Conservation (phyloP, 2,113 vertebrate genomes). For the Grantiella picta region DNA sequence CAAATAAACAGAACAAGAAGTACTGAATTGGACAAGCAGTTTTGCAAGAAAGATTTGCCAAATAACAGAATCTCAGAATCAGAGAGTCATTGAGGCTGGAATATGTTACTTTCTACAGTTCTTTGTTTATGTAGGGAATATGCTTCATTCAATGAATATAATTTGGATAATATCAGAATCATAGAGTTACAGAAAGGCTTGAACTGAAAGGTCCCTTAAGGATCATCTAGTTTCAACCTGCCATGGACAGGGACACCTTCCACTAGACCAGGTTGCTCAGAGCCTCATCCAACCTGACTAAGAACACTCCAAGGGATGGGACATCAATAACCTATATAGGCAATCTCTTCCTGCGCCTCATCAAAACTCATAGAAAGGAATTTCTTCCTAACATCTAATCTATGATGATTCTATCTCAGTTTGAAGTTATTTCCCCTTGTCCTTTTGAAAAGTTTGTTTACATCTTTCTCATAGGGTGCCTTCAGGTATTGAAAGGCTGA, state of each 20-base stretch:
- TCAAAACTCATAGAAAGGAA: neutral
- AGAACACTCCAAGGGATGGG: neutral
- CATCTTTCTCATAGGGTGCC: neutral
- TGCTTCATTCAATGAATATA: neutral
- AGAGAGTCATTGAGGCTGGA: neutral
- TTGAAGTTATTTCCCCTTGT: neutral
- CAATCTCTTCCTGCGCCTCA: neutral
- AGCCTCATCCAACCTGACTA: neutral
- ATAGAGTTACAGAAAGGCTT: neutral
- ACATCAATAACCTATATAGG: fast-evolving
- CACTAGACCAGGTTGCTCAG: neutral
- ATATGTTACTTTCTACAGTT: neutral
- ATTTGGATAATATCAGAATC: neutral
- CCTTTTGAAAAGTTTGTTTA: neutral
- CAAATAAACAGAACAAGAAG: neutral
- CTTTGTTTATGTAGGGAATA: neutral
- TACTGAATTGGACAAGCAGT: neutral
- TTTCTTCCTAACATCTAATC: neutral
- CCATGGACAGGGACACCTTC: neutral
- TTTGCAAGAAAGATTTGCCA: neutral
- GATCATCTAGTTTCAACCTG: neutral
- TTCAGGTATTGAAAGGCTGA: neutral
- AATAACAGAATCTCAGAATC: neutral
- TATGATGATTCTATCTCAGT: neutral
- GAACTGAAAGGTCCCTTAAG: neutral